Evolutionary conservation across 2,888 invertebrate genomes (phyloP), one percentile per base, ranked within the genome.

Genomic region (Acleris emargana): DNA sequence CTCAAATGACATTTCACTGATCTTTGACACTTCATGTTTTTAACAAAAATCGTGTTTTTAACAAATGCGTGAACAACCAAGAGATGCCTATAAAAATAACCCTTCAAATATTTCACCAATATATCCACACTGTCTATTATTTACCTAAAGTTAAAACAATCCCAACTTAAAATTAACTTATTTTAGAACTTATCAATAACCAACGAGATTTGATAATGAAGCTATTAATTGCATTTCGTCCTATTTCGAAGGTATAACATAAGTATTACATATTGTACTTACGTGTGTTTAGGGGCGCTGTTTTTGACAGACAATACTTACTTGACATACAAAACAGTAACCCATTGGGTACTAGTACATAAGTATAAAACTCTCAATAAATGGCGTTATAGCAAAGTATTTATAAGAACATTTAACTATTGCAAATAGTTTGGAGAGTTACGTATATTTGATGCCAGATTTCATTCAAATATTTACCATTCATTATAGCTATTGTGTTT

Each of bases 181-280:
- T 62, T 60, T 60, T 61, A 58, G 69, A 63, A 72, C 55, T 43
- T 69, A 69, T 13, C 13, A 76, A 77, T 78, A 78, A 71, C 84
- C 87, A 88, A 83, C 80, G 88, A 90, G 89, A 89, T 89, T 88
- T 79, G 84, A 61, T 57, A 43, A 74, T 77, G 67, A 75, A 78
- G 75, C 72, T 75, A 79, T 82, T 79, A 81, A 84, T 89, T 88
- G 89, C 87, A 88, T 89, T 85, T 71, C 71, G 77, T 55, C 9
- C 52, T 53, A 52, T 64, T n/a, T 16, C 59, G 43, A 54, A 59
- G 49, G 53, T 61, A 54, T 20, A 17, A 57, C 57, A 76, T 70
- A 82, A 42, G 53, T 61, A 54, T 20, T 17, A 57, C 57, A 75
- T 70, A 82, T 87, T 88, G 88, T 88, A 88, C 88, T 88, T 87